Percentiles rank a stretch among this genome's conserved stretches.
Conservation (phyloP, 1,140 invertebrate species). For the Acyrthosiphon pisum region DNA sequence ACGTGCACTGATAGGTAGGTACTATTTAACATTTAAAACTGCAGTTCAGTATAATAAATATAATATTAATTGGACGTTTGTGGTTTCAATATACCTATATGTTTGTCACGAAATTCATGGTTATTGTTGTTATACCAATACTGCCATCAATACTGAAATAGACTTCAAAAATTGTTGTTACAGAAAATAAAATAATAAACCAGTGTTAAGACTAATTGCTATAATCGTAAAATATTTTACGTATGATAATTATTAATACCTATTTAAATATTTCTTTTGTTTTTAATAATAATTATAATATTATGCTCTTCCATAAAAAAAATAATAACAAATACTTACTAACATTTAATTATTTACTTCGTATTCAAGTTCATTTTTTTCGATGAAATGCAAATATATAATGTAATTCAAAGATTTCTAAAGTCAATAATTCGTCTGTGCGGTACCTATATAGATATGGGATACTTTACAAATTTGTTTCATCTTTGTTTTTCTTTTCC, state of each 20-base stretch:
- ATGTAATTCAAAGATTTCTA: neutral
- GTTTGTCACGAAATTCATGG: neutral
- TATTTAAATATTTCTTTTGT: neutral
- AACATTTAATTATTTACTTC: neutral
- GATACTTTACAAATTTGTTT: neutral
- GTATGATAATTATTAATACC: neutral
- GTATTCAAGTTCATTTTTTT: neutral
- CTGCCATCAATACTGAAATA: neutral
- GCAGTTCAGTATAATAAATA: too few relatives aligned
- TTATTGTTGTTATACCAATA: neutral
- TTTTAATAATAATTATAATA: neutral
- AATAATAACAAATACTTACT: neutral
- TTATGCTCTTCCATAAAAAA: neutral
- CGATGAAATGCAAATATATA: neutral
- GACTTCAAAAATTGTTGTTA: neutral
- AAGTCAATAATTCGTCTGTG: neutral
- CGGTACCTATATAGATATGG: neutral
- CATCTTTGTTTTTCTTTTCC: neutral
- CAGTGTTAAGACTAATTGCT: neutral
- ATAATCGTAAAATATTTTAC: neutral
- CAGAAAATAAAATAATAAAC: neutral
- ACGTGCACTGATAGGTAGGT: too few relatives aligned
- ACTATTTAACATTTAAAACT: too few relatives aligned
- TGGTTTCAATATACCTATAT: neutral
- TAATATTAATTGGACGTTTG: neutral